A percentile compares a stretch with the other conserved stretches of the same genome.
Conservation (phyloP, 2,888 invertebrate genomes). For the Perdita meconis region DNA sequence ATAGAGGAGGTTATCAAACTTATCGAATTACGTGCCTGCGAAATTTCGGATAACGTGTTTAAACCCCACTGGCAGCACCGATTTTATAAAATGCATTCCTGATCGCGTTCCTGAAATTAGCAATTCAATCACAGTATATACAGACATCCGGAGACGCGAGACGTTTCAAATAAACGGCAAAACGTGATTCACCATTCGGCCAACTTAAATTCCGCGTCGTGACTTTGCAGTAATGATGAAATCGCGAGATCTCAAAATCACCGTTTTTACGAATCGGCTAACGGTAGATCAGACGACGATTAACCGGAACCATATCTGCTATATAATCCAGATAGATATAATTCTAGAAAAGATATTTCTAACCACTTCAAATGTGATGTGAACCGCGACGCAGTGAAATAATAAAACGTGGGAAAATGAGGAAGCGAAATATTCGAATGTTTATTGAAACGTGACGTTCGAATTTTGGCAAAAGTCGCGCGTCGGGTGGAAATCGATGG, state of each 20-base stretch:
- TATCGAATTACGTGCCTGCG: constrained; percentile 78
- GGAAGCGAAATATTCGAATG: not conserved
- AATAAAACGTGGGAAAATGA: not conserved
- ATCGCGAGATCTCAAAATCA: too few species aligned
- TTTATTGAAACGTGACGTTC: not conserved
- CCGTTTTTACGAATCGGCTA: too few species aligned
- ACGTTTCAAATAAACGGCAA: too few species aligned
- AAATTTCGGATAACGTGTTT: constrained; percentile 72
- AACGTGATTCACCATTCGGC: not conserved
- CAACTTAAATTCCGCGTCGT: too few species aligned
- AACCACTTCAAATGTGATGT: too few species aligned
- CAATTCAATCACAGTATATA: constrained; percentile 30
- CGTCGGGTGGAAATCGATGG: constrained; percentile 18
- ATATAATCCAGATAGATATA: too few species aligned
- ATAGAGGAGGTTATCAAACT: constrained; percentile 21
- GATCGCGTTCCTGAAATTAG: constrained; percentile 53
- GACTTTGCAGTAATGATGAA: too few species aligned
- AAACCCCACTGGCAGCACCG: constrained; percentile 66
- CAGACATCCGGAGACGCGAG: not conserved
- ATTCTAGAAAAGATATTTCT: too few species aligned
- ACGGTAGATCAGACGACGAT: too few species aligned
- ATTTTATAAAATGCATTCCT: constrained; percentile 76
- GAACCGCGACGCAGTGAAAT: not conserved
- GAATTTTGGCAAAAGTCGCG: not conserved
- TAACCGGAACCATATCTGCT: too few species aligned